These are phyloP conservation scores for Pollenia amentaria DNA, from an alignment of 2,888 invertebrate species.

Conservation along the genomic window DNA sequence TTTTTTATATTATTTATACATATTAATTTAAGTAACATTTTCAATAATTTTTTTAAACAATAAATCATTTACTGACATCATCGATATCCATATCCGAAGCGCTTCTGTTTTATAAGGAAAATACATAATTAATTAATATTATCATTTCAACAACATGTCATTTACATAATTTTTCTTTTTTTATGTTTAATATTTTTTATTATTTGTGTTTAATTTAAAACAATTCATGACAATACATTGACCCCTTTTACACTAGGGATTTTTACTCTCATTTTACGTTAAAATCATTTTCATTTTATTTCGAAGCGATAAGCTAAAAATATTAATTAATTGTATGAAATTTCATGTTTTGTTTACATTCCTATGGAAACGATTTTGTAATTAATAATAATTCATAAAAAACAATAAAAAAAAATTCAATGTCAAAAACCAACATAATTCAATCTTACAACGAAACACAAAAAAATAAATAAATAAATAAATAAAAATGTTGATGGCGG, in stretches of 20 bases:
- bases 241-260: conserved; percentile 43
- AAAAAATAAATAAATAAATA: too few relatives aligned
- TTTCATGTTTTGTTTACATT: conserved; percentile 12
- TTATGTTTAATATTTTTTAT: not conserved
- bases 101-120: conserved; percentile 16
- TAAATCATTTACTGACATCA: not conserved
- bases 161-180: conserved; percentile 36
- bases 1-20: too few relatives aligned
- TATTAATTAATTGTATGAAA: not conserved
- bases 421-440: conserved; percentile 57
- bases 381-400: conserved; percentile 63
- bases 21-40: not conserved
- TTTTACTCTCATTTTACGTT: not conserved
- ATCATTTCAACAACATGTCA: conserved; percentile 1
- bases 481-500: not conserved
- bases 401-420: conserved; percentile 63
- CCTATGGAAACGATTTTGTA: conserved; percentile 28
- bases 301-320: conserved; percentile 36
- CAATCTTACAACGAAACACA: not conserved
- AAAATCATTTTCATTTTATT: conserved; percentile 21
- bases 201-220: conserved; percentile 44
- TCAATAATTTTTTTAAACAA: not conserved
- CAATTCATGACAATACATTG: conserved; percentile 66
- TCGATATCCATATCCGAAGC: not conserved
- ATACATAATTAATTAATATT: conserved; percentile 9